Conservation (phyloP, 1,140 invertebrate genomes). For the Muscidifurax raptorellus region DNA sequence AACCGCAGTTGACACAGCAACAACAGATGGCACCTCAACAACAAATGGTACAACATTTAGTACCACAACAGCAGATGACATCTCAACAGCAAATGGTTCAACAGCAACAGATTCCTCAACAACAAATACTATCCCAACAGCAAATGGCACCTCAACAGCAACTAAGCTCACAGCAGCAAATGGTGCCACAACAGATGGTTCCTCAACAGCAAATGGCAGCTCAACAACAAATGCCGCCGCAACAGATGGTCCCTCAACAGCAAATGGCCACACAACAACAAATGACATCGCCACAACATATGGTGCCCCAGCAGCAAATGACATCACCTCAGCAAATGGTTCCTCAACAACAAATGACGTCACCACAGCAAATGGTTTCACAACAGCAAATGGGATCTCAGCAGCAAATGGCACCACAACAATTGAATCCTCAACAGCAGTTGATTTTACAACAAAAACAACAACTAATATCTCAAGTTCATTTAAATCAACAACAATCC, state of each 20-base stretch:
- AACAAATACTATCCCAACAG: constrained; percentile 65
- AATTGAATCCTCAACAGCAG: constrained; percentile 58
- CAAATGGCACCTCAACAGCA: constrained; percentile 57
- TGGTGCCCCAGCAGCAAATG: constrained; percentile 61
- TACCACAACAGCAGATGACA: constrained; percentile 60
- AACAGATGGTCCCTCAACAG: constrained; percentile 55
- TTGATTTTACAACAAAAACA: constrained; percentile 51
- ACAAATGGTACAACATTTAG: constrained; percentile 54
- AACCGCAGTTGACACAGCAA: constrained; percentile 55
- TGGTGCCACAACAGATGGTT: constrained; percentile 62
- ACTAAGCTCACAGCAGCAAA: constrained; percentile 58
- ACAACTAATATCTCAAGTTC: constrained; percentile 63
- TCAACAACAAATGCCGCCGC: constrained; percentile 64
- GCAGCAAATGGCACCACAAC: constrained; percentile 57
- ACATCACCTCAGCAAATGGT: constrained; percentile 63
- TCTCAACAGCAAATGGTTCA: constrained; percentile 63
- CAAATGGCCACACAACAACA: constrained; percentile 53
- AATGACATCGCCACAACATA: constrained; percentile 59
- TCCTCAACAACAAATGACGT: constrained; percentile 58
- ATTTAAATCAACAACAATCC: constrained; percentile 63
- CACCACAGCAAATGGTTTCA: constrained; percentile 55
- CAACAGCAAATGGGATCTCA: constrained; percentile 64
- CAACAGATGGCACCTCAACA: constrained; percentile 57
- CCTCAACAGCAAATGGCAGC: constrained; percentile 54
- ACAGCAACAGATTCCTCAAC: constrained; percentile 60